These are phyloP conservation scores for Cerastoderma edule DNA, from an alignment of 2,888 invertebrate species.

Conservation along the genomic window DNA sequence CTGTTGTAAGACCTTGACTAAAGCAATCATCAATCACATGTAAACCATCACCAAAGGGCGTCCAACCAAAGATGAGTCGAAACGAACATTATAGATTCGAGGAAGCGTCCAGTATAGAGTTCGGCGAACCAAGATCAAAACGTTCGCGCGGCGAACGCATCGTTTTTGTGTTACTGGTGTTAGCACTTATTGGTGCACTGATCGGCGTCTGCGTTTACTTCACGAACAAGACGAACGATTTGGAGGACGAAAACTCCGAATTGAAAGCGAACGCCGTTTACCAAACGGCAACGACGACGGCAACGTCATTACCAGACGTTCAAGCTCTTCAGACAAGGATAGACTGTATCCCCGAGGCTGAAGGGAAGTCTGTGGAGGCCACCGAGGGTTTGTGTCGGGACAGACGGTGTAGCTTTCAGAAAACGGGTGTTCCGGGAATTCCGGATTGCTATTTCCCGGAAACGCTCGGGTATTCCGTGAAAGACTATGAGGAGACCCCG, in stretches of 20 bases:
- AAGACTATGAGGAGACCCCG: constrained; percentile 36
- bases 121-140: too few relatives aligned
- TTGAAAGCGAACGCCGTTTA: not conserved
- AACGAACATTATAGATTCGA: too few relatives aligned
- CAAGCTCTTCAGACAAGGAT: constrained; percentile 50
- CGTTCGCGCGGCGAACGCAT: constrained; percentile 52
- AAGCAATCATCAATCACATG: too few relatives aligned
- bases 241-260: constrained; percentile 5
- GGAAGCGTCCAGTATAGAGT: too few relatives aligned
- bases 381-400: constrained; percentile 61
- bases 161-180: constrained; percentile 42
- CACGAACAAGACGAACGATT: constrained; percentile 40
- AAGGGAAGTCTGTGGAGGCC: constrained; percentile 46
- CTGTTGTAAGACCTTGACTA: too few relatives aligned
- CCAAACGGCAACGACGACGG: constrained; percentile 19
- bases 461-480: constrained; percentile 58
- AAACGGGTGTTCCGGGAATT: constrained; percentile 14
- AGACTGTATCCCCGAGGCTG: constrained; percentile 68
- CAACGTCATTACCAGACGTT: not conserved
- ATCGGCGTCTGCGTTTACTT: constrained; percentile 62
- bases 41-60: too few relatives aligned
- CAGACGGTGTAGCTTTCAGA: constrained; percentile 59
- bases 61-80: too few relatives aligned
- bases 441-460: constrained; percentile 60
- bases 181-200: constrained; percentile 58